These are phyloP conservation scores for Cotesia typhae DNA, from an alignment of 1,140 invertebrate species.

Conservation along the genomic window DNA sequence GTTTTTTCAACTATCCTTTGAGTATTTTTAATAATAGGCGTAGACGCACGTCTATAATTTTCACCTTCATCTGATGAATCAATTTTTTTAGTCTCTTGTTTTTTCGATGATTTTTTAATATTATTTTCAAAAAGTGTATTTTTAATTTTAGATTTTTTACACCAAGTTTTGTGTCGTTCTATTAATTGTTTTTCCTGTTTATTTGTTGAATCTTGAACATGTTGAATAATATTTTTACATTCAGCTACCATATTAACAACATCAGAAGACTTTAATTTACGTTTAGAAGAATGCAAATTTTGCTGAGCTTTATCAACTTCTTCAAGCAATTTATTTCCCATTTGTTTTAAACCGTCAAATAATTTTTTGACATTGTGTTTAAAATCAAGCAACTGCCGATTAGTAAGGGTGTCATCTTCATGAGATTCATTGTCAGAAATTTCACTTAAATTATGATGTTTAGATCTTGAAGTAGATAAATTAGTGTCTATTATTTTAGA, in stretches of 20 bases:
- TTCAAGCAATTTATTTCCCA: too few relatives aligned
- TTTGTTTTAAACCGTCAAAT: constrained; percentile 25
- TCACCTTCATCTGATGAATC: neutral
- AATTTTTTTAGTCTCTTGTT: neutral
- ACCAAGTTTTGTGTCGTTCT: too few relatives aligned
- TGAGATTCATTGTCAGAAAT: constrained; percentile 34
- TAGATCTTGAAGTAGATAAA: constrained; percentile 17
- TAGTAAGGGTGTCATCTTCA: constrained; percentile 29
- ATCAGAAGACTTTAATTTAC: constrained; percentile 18
- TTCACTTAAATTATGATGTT: constrained; percentile 39
- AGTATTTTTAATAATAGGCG: neutral
- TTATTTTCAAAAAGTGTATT: too few relatives aligned
- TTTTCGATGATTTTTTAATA: neutral
- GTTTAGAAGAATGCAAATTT: constrained; percentile 7
- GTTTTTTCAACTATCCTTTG: neutral
- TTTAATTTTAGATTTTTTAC: too few relatives aligned
- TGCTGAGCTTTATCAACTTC: constrained; percentile 22
- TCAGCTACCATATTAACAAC: constrained; percentile 18
- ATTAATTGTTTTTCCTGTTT: neutral
- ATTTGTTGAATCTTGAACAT: neutral
- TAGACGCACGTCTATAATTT: neutral
- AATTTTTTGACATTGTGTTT: constrained; percentile 28
- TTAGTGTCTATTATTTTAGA: constrained; percentile 26
- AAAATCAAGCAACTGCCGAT: constrained; percentile 28
- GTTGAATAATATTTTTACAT: constrained; percentile 11